Conservation (phyloP, 2,888 invertebrate genomes). For the Melanargia galathea region DNA sequence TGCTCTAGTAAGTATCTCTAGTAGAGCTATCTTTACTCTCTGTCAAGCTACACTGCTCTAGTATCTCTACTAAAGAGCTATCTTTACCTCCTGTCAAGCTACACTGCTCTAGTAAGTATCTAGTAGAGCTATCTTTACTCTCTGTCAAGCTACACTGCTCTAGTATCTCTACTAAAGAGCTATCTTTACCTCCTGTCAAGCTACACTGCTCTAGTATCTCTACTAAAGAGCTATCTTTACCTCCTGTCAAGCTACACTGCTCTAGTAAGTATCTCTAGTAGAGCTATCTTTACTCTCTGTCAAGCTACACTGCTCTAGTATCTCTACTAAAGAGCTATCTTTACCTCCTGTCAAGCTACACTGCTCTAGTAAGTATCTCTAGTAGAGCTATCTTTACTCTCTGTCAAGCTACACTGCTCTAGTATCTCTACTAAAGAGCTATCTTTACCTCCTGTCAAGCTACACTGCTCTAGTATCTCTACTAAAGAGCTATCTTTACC, state of each 20-base stretch:
- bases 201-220: conserved; percentile 99
- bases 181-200: conserved; percentile 99
- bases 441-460: conserved; percentile 98
- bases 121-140: conserved; percentile 96
- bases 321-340: conserved; percentile 97
- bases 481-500: conserved; percentile 98
- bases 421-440: conserved; percentile 99
- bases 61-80: conserved; percentile 98
- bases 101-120: conserved; percentile 99
- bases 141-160: conserved; percentile 99
- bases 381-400: conserved; percentile 97
- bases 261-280: no score
- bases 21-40: conserved; percentile 98
- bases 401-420: conserved; percentile 99
- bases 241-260: conserved; percentile 99
- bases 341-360: conserved; percentile 99
- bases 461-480: conserved; percentile 99
- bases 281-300: conserved; percentile 99
- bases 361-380: no score
- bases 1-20: no score
- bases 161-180: conserved; percentile 97
- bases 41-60: conserved; percentile 99
- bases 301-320: conserved; percentile 99
- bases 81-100: conserved; percentile 99
- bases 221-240: conserved; percentile 97